Evolutionary conservation across 2,113 vertebrate species (phyloP), one percentile per base, ranked within the genome.

Genomic region (Rattus norvegicus): DNA sequence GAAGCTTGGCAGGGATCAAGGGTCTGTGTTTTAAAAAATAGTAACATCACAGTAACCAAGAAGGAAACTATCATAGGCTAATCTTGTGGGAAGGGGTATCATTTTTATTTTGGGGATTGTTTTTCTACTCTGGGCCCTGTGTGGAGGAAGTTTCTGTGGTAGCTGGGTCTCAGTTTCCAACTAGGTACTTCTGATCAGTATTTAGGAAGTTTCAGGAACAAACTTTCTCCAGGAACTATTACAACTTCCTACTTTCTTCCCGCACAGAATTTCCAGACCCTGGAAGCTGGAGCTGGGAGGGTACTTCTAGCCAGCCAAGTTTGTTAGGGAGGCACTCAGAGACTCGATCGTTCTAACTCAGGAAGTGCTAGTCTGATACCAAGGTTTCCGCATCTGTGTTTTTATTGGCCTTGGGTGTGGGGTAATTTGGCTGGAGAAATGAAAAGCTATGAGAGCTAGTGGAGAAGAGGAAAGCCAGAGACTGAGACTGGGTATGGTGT

Each of bases 291-390:
- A 28, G 39, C 47, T 80, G 49, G 95, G 84, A 90, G 94, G 95
- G 83, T 73, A 97, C 96, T 97, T 97, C 95, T 91, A 97, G 91
- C 0, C 86, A 95, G 65, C 33, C 28, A 10, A 63, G 43, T 39
- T 80, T 85, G 80, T 79, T 81, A 69, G 88, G 79, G 43, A 73
- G n/a, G 76, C 6, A 65, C 90, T 96, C 76, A n/a, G 90, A 93
- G 80, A 30, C 47, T 36, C 56, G 4, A 10, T 73, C 59, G 76
- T 79, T 75, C 59, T 91, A 67, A 86, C 90, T 94, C 95, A 97
- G 97, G 95, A 97, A 97, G 75, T 73, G 39, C 69, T 56, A 63
- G 47, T 79, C 88, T 30, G 59, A 91, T 91, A 92, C 63, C 49
- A 83, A 26, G 67, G 49, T 92, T 97, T 95, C 97, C 9, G 61